These are phyloP conservation scores for Hemibagrus guttatus DNA, from an alignment of 2,797 vertebrate genomes.

Conservation along the genomic window DNA sequence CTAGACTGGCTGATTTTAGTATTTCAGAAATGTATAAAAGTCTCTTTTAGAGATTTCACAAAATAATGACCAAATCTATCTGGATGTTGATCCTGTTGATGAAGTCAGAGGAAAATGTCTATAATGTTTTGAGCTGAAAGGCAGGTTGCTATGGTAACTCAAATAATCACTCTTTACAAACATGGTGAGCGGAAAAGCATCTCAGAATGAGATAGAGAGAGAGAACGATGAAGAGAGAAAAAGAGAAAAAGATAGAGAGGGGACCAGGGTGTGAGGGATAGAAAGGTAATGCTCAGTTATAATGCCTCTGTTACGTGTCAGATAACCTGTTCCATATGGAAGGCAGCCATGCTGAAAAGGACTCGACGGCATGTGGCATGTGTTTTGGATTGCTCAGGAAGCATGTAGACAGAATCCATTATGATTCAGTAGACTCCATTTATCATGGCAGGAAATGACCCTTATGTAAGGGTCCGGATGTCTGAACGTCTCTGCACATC, in stretches of 20 bases:
- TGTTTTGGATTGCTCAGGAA: slow-evolving; percentile 44
- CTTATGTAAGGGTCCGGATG: background rate
- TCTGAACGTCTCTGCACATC: slow-evolving; percentile 8
- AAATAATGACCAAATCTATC: background rate
- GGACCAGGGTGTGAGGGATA: background rate
- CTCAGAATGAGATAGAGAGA: background rate
- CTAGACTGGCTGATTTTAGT: background rate
- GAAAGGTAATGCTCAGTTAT: background rate
- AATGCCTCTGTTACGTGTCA: slow-evolving; percentile 33
- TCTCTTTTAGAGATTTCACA: background rate
- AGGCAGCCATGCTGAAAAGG: background rate
- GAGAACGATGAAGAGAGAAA: background rate
- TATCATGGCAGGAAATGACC: slow-evolving; percentile 33
- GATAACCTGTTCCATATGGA: slow-evolving; percentile 40
- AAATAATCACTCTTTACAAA: background rate
- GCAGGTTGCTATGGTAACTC: background rate
- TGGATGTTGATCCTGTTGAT: background rate
- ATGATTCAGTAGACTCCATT: slow-evolving; percentile 39
- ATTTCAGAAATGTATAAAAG: background rate
- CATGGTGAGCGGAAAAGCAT: background rate
- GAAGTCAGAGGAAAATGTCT: background rate
- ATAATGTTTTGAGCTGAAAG: background rate
- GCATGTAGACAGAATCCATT: slow-evolving; percentile 31
- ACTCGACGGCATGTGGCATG: slow-evolving; percentile 17
- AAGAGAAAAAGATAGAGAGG: background rate